Evolutionary conservation across 1,140 invertebrate genomes (phyloP).

Genomic region (Nasonia longicornis): DNA sequence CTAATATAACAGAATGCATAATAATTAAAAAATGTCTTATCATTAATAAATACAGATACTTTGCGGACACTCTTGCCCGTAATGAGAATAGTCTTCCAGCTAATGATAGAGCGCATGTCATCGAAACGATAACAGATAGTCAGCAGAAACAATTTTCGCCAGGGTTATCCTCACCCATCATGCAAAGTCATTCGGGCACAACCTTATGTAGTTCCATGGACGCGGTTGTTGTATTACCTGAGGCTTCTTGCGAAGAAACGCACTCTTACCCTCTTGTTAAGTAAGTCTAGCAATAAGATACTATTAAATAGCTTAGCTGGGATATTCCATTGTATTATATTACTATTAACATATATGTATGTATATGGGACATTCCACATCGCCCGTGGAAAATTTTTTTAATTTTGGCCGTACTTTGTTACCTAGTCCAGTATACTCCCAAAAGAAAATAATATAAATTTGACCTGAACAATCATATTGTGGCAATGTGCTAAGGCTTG

Average conservation of each 20-base stretch:
- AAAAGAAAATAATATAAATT: too few relatives aligned
- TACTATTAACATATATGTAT: too few relatives aligned
- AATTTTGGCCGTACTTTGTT: too few relatives aligned
- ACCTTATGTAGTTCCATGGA: constrained; percentile 58
- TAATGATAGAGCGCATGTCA: constrained; percentile 55
- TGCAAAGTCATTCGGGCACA: constrained; percentile 60
- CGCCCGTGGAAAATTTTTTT: too few relatives aligned
- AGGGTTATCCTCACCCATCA: constrained; percentile 63
- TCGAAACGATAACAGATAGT: constrained; percentile 54
- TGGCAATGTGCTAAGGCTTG: too few relatives aligned
- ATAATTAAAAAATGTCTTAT: constrained; percentile 36
- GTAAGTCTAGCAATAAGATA: constrained; percentile 57
- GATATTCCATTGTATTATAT: neutral
- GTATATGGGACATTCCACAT: too few relatives aligned
- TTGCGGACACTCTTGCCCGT: constrained; percentile 72
- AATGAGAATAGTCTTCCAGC: constrained; percentile 65
- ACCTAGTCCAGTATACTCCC: too few relatives aligned
- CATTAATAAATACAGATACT: constrained; percentile 64
- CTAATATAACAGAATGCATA: neutral
- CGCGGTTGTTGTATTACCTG: constrained; percentile 55
- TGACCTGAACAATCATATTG: too few relatives aligned
- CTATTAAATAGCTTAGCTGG: neutral
- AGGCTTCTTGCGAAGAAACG: constrained; percentile 62
- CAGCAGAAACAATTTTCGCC: constrained; percentile 57
- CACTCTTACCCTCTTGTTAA: constrained; percentile 64